phyloP scores from a whole-genome alignment of 2,888 invertebrate species.

The Lampropteryx suffumata region DNA sequence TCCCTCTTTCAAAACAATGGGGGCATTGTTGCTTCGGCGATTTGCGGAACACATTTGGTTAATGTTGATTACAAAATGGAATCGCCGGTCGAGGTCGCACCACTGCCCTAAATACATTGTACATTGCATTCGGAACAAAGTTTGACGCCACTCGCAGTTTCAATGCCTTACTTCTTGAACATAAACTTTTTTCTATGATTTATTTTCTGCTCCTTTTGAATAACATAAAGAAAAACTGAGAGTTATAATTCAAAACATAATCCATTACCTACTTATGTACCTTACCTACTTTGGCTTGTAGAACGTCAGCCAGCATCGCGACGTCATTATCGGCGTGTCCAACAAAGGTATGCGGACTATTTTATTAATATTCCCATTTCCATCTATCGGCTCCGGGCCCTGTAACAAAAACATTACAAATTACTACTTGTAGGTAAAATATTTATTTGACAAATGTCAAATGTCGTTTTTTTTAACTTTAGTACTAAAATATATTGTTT shows the following conservation, averaged over 20 bases:
- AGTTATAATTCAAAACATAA: no score
- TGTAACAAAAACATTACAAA: neutral
- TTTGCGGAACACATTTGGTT: slow-evolving; percentile 45
- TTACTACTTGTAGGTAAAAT: neutral
- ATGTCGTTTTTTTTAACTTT: no score
- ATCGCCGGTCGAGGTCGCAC: slow-evolving; percentile 32
- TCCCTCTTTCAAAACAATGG: slow-evolving; percentile 47
- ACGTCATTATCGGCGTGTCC: slow-evolving; percentile 10
- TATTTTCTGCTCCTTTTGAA: no score
- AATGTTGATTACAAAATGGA: slow-evolving; percentile 40
- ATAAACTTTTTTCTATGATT: no score
- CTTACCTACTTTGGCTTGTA: neutral
- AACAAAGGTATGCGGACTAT: slow-evolving; percentile 14
- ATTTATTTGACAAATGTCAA: neutral
- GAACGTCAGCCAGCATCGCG: neutral
- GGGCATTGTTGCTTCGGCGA: slow-evolving; percentile 43
- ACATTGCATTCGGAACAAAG: slow-evolving; percentile 21
- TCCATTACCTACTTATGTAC: neutral
- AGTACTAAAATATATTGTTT: no score
- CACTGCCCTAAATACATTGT: slow-evolving; percentile 39
- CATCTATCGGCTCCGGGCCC: slow-evolving; percentile 9
- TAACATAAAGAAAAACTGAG: no score
- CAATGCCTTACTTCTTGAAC: no score
- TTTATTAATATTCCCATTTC: slow-evolving; percentile 22
- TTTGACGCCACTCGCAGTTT: neutral